Percentiles rank a stretch among this genome's conserved stretches.
Conservation (phyloP, 2,888 invertebrate genomes). For the Poecilus cupreus region DNA sequence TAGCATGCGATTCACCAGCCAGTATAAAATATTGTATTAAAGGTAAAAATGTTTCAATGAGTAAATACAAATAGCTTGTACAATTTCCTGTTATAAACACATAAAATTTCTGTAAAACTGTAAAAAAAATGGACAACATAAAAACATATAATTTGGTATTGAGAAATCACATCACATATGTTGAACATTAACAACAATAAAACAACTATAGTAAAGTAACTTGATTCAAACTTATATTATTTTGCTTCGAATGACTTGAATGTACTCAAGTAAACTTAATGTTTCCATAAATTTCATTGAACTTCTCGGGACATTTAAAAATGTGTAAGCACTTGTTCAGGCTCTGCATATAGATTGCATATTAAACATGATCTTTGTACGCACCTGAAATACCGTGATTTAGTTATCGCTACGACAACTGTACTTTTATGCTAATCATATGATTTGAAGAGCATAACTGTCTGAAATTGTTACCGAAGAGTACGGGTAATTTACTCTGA, state of each 20-base stretch:
- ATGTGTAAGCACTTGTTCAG: slow-evolving; percentile 47
- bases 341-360: slow-evolving; percentile 52
- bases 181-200: not conserved
- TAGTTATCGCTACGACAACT: slow-evolving; percentile 34
- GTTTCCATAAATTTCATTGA: slow-evolving; percentile 41
- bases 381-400: slow-evolving; percentile 36
- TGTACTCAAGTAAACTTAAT: slow-evolving; percentile 23
- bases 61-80: too few relatives aligned
- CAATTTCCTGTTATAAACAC: too few relatives aligned
- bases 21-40: too few relatives aligned
- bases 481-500: not conserved
- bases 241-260: not conserved
- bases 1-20: too few relatives aligned
- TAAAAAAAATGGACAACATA: not conserved
- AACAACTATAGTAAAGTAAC: not conserved
- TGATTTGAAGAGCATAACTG: slow-evolving; percentile 45
- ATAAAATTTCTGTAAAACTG: too few relatives aligned
- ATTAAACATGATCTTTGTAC: slow-evolving; percentile 30
- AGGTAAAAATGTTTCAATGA: too few relatives aligned
- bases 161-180: slow-evolving; percentile 22
- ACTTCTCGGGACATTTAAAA: slow-evolving; percentile 43
- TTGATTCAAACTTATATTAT: slow-evolving; percentile 1
- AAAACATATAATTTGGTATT: slow-evolving; percentile 24
- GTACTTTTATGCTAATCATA: slow-evolving; percentile 40
- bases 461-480: slow-evolving; percentile 22